Percentiles rank a stretch among this genome's conserved stretches.
Evolutionary conservation across 2,797 vertebrate genomes (phyloP).

Genomic region (Ctenochaetus hawaiiensis): DNA sequence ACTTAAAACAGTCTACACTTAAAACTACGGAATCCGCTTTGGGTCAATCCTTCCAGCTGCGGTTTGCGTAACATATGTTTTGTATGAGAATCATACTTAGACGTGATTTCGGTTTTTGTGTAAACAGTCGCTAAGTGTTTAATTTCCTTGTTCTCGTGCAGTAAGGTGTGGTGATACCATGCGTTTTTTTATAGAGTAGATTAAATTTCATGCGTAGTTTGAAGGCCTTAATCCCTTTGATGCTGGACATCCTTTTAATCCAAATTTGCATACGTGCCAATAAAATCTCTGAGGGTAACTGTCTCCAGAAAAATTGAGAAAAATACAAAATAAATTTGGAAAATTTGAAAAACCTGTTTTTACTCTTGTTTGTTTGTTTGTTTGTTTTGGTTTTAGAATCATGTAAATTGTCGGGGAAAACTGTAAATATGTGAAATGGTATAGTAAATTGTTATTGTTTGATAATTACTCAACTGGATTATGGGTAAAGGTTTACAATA

Average conservation of each 20-base stretch:
- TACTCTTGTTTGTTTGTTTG: too few species aligned
- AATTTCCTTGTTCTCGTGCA: not conserved
- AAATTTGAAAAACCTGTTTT: too few species aligned
- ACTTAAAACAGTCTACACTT: not conserved
- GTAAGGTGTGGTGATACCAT: not conserved
- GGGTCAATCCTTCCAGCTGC: not conserved
- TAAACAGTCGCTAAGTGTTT: not conserved
- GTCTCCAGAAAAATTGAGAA: too few species aligned
- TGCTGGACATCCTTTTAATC: not conserved
- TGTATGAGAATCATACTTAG: not conserved
- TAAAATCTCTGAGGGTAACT: too few species aligned
- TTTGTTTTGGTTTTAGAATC: not conserved
- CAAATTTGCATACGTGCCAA: not conserved
- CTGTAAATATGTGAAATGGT: not conserved
- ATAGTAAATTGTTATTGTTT: not conserved
- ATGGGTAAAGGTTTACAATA: not conserved
- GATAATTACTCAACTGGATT: too few species aligned
- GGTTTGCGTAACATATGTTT: constrained; percentile 12
- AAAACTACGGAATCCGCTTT: constrained; percentile 34
- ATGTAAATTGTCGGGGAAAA: too few species aligned
- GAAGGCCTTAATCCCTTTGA: not conserved
- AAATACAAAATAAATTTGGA: too few species aligned
- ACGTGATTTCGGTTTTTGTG: not conserved
- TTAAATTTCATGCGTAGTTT: not conserved
- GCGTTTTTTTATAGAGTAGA: not conserved